Evolutionary conservation across 2,797 vertebrate species (phyloP).

Genomic region (Clarias pachynema): DNA sequence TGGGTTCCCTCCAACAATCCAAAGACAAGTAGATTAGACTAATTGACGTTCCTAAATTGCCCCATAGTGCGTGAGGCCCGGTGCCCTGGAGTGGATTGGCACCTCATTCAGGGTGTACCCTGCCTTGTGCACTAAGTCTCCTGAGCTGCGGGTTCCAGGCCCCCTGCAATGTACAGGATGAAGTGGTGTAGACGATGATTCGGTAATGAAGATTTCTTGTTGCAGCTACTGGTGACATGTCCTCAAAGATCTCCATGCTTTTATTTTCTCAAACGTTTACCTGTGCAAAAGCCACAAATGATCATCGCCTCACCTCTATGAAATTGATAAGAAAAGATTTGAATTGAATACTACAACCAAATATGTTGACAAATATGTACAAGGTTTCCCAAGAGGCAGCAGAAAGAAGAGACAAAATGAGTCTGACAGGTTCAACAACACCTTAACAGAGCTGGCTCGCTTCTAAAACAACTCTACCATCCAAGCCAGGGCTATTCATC

Average conservation of each 20-base stretch:
- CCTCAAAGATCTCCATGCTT: background rate
- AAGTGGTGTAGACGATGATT: too few relatives aligned
- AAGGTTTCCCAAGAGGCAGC: slow-evolving; percentile 71
- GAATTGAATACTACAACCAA: slow-evolving; percentile 24
- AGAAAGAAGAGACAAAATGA: slow-evolving; percentile 73
- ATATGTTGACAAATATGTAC: slow-evolving; percentile 59
- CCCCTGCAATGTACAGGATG: too few relatives aligned
- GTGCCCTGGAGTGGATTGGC: too few relatives aligned
- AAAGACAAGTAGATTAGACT: too few relatives aligned
- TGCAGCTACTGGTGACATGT: background rate
- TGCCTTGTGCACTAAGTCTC: too few relatives aligned
- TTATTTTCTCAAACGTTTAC: background rate
- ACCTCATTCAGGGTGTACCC: too few relatives aligned
- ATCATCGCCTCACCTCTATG: background rate
- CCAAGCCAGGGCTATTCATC: slow-evolving; percentile 61
- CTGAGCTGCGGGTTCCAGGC: too few relatives aligned
- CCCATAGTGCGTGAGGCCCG: too few relatives aligned
- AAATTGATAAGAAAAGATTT: background rate
- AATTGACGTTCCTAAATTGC: too few relatives aligned
- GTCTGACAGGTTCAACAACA: slow-evolving; percentile 75
- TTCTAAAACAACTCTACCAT: slow-evolving; percentile 40
- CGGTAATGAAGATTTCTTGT: too few relatives aligned
- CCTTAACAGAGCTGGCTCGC: slow-evolving; percentile 35
- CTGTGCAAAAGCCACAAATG: background rate
- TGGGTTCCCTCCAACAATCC: too few relatives aligned